Percentiles rank a stretch among this genome's conserved stretches.
Evolutionary conservation across 2,113 vertebrate species (phyloP).

Genomic region (Natator depressus): DNA sequence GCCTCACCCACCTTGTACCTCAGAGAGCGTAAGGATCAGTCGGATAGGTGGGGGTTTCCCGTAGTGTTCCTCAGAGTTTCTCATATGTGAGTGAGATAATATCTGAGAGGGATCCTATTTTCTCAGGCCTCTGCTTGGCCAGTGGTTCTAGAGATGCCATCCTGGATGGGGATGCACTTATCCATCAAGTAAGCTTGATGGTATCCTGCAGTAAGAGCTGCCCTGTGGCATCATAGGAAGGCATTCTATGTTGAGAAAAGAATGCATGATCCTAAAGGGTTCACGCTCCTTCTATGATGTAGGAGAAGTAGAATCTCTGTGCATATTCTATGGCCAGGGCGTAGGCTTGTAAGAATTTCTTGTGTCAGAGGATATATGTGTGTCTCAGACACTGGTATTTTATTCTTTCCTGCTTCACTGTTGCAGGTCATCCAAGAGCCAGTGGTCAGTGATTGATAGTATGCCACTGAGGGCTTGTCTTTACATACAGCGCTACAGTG

Average conservation of each 20-base stretch:
- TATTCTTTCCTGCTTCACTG: background rate
- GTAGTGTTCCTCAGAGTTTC: background rate
- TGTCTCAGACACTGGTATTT: background rate
- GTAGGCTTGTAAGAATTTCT: slow-evolving; percentile 2
- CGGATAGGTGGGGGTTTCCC: background rate
- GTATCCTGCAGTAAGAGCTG: background rate
- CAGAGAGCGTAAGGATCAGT: background rate
- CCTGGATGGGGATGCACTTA: background rate
- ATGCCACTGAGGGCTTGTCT: background rate
- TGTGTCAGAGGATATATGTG: background rate
- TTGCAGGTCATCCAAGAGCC: background rate
- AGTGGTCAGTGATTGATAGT: background rate
- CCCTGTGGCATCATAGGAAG: background rate
- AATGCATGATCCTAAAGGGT: background rate
- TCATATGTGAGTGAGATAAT: background rate
- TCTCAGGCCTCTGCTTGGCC: no score
- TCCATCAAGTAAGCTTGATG: fast-evolving
- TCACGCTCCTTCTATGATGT: background rate
- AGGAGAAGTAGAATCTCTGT: background rate
- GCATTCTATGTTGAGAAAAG: background rate
- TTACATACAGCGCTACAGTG: no score
- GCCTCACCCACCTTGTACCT: no score
- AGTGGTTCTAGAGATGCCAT: no score
- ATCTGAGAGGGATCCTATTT: background rate
- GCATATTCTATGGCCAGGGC: background rate